These are phyloP conservation scores for Protomyctophum bolini DNA, from an alignment of 2,113 vertebrate species.

Conservation along the genomic window DNA sequence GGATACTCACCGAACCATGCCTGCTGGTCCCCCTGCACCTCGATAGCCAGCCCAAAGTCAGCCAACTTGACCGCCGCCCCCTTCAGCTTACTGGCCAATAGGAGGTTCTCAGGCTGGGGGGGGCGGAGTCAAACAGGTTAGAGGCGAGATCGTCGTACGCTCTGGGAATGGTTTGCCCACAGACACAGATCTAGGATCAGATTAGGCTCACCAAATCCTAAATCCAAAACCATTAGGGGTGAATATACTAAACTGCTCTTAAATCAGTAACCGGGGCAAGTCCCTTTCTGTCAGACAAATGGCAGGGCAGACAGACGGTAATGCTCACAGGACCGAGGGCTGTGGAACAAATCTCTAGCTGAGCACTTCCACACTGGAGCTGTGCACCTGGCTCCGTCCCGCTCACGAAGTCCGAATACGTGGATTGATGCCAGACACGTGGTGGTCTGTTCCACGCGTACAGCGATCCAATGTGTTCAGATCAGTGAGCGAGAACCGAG, in stretches of 20 bases:
- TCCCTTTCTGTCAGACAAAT: conserved; percentile 64
- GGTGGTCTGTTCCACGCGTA: conserved; percentile 7
- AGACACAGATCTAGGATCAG: conserved; percentile 75
- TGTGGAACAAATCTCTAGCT: conserved; percentile 42
- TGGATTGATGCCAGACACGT: conserved; percentile 21
- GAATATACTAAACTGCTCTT: conserved; percentile 70
- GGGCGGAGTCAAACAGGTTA: conserved; percentile 80
- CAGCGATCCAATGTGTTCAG: conserved; percentile 37
- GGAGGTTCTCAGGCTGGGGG: conserved; percentile 83
- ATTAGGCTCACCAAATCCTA: conserved; percentile 71
- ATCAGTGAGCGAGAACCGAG: conserved; percentile 65
- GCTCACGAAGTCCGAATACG: conserved; percentile 50
- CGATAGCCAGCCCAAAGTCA: conserved; percentile 83
- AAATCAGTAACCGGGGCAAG: conserved; percentile 71
- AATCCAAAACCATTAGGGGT: conserved; percentile 56
- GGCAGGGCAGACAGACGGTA: conserved; percentile 66
- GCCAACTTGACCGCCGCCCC: conserved; percentile 83
- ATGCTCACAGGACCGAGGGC: conserved; percentile 55
- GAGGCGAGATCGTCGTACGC: conserved; percentile 70
- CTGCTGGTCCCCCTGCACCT: conserved; percentile 83
- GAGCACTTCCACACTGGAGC: conserved; percentile 44
- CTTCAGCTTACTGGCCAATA: conserved; percentile 84
- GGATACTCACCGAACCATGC: conserved; percentile 83
- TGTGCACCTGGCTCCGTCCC: conserved; percentile 41
- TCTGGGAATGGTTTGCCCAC: conserved; percentile 64